A percentile compares a stretch with the other conserved stretches of the same genome.
Conservation (phyloP, 2,113 vertebrate genomes). For the Toxotes chatareus region DNA sequence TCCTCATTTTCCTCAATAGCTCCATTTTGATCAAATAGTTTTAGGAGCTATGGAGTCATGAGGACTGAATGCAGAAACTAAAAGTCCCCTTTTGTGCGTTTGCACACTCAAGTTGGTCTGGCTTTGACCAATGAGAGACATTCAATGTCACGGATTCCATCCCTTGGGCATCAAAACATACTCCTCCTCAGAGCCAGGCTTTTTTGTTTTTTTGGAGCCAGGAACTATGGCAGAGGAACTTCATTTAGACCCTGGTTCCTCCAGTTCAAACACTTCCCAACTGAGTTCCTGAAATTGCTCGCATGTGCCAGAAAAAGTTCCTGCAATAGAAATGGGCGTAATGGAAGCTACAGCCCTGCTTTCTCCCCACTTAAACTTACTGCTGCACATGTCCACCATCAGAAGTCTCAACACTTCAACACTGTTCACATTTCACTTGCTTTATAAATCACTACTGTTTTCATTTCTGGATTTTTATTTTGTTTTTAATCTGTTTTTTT, state of each 20-base stretch:
- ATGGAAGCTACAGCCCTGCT: neutral
- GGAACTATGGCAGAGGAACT: neutral
- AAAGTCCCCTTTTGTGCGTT: neutral
- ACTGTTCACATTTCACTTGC: neutral
- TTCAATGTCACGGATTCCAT: neutral
- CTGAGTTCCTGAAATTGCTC: slow-evolving; percentile 5
- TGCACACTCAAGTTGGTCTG: neutral
- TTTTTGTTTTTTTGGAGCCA: neutral
- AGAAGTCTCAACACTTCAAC: neutral
- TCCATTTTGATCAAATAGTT: neutral
- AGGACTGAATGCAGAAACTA: neutral
- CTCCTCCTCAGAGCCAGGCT: neutral
- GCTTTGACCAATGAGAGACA: neutral
- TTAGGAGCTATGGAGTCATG: neutral
- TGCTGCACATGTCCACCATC: neutral
- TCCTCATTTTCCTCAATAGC: neutral
- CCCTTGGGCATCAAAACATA: neutral
- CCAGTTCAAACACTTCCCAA: neutral
- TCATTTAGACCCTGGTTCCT: neutral
- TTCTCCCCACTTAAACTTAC: neutral
- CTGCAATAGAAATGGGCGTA: neutral
- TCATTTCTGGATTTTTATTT: too few relatives aligned
- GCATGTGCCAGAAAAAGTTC: neutral
- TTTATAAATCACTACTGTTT: neutral
- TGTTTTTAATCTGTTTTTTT: neutral